Evolutionary conservation across 37 sponge, comb jelly and placozoan genomes (phyloP), one percentile per base, ranked within the genome.

Genomic region (Cliona cf. orientalis): DNA sequence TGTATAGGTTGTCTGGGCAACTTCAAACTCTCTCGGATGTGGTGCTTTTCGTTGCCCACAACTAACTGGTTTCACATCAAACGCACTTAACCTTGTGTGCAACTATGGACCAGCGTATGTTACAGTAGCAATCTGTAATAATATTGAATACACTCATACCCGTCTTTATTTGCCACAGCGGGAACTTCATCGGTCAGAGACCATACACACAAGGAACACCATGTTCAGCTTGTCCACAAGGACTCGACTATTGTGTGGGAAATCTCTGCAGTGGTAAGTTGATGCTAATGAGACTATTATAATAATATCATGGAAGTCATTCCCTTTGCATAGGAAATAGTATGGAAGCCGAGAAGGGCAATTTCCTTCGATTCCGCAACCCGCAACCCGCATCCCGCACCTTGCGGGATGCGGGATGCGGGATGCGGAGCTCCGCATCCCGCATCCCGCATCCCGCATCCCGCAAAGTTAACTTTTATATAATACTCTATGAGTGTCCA

Each of bases 261-360:
- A 76, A 61, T 25, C 43, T 62, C 28, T 76, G 77, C 64, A n/a
- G 77, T 76, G n/a, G n/a, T n/a, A n/a, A n/a, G n/a, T n/a, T n/a
- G n/a, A n/a, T n/a, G n/a, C n/a, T n/a, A n/a, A n/a, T n/a, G n/a
- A n/a, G n/a, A n/a, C n/a, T n/a, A n/a, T n/a, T n/a, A n/a, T n/a
- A n/a, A n/a, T n/a, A n/a, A n/a, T n/a, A n/a, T n/a, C n/a, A n/a
- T n/a, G n/a, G n/a, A n/a, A n/a, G n/a, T n/a, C n/a, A n/a, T n/a
- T n/a, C n/a, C n/a, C n/a, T n/a, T n/a, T n/a, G n/a, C n/a, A n/a
- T n/a, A n/a, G n/a, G n/a, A n/a, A n/a, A n/a, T n/a, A n/a, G n/a
- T n/a, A n/a, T n/a, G n/a, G n/a, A n/a, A n/a, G n/a, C n/a, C n/a
- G n/a, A n/a, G n/a, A n/a, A n/a, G n/a, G n/a, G n/a, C n/a, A n/a